Evolutionary conservation across 2,113 vertebrate genomes (phyloP).

Genomic region (Carassius carassius): DNA sequence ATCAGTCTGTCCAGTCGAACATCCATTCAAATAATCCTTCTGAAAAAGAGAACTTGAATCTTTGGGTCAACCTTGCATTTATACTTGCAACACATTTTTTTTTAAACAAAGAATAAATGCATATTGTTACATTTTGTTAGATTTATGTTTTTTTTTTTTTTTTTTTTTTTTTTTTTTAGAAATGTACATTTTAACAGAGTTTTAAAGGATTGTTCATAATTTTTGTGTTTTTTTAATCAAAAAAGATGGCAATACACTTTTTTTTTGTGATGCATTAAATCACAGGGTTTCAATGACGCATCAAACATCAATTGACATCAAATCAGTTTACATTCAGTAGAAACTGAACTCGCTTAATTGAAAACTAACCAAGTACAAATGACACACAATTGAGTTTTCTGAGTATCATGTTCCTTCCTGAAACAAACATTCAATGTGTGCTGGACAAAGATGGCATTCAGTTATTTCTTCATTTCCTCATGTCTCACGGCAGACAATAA

Average conservation of each 20-base stretch:
- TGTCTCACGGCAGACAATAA: background rate
- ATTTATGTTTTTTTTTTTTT: no score
- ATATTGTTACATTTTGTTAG: no score
- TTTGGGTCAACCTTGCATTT: no score
- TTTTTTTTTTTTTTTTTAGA: no score
- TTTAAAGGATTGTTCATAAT: no score
- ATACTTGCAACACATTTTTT: no score
- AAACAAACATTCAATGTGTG: background rate
- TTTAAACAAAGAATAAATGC: no score
- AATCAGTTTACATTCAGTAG: background rate
- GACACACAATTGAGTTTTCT: background rate
- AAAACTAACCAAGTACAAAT: background rate
- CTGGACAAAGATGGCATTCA: background rate
- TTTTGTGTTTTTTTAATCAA: no score
- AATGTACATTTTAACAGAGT: no score
- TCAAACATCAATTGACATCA: background rate
- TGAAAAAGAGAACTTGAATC: background rate
- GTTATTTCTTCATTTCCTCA: slow-evolving; percentile 23
- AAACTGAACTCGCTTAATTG: background rate
- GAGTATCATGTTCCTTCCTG: background rate
- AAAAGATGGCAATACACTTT: no score
- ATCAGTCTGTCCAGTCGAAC: background rate
- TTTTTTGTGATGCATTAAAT: background rate
- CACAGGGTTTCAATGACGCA: background rate
- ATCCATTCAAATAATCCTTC: background rate